Percentiles rank a stretch among this genome's conserved stretches.
Conservation (phyloP, 1,140 invertebrate species). For the Choristoneura fumiferana region DNA sequence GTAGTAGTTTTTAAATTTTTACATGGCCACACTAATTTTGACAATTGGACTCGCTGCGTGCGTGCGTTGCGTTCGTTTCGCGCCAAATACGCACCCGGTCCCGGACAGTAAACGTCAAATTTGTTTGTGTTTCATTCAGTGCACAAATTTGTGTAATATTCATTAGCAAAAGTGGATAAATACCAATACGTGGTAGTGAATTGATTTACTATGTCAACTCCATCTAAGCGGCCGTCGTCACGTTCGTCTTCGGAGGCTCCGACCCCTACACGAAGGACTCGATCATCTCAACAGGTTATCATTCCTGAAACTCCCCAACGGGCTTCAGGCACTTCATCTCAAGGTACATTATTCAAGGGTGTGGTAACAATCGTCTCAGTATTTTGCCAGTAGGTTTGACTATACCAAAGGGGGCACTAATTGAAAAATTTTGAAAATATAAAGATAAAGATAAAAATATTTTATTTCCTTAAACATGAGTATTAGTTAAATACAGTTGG, state of each 20-base stretch:
- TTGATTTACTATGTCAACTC: slow-evolving; percentile 54
- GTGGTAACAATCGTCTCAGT: neutral
- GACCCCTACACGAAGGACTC: slow-evolving; percentile 60
- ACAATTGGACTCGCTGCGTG: too few relatives aligned
- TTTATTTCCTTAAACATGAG: too few relatives aligned
- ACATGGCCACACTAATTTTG: too few relatives aligned
- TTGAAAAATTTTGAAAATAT: too few relatives aligned
- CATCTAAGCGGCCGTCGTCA: slow-evolving; percentile 63
- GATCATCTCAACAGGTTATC: slow-evolving; percentile 65
- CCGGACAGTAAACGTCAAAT: neutral
- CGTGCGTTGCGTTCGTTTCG: slow-evolving; percentile 30
- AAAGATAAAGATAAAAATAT: too few relatives aligned
- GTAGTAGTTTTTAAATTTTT: too few relatives aligned
- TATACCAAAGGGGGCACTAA: too few relatives aligned
- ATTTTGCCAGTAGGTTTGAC: neutral
- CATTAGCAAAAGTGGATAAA: neutral
- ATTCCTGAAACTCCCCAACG: slow-evolving; percentile 68
- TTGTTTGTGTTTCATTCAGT: neutral
- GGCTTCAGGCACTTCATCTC: slow-evolving; percentile 58
- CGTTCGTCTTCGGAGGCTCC: slow-evolving; percentile 59
- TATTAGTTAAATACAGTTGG: too few relatives aligned
- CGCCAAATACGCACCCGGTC: slow-evolving; percentile 33
- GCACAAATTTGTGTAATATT: neutral
- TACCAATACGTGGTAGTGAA: neutral
- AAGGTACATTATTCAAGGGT: slow-evolving; percentile 41